Base-by-base conservation (phyloP, 2,113 vertebrate genomes). In the Rhizomys pruinosus region DNA sequence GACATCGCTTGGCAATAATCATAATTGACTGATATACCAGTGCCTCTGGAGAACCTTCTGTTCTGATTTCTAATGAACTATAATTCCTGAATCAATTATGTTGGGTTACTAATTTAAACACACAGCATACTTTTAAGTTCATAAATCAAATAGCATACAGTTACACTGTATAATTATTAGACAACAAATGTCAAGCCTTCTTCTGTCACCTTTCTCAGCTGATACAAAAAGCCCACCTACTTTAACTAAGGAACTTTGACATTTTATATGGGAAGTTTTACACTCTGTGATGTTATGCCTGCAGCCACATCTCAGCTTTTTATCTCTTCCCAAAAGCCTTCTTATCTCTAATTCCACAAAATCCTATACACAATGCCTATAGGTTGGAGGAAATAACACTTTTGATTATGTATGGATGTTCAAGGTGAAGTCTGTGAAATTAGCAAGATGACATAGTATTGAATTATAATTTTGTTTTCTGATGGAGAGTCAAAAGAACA, bases 91-190 rank as follows among this genome's bases (percentile, higher is more conserved):
- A 84, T 88, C 78, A 81, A 86, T 5, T n/a, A 39, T n/a, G 19
- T 90, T 78, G 32, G 39, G 57, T 82, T 91, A 86, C 73, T 78
- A 91, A 78, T n/a, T 91, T 27, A 86, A 66, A 88, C 10, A 84
- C 23, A 86, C 6, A 39, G 19, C 25, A 55, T 44, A 64, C 34
- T 37, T 87, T 11, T 8, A 77, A 69, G 15, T 73, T 94, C 34
- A 69, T 81, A 77, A 88, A 64, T 7, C 25, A 84, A 81, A 77
- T 10, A 82, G 34, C 10, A 55, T n/a, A n/a, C 4, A 19, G 29
- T 39, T 47, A 37, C 27, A 87, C 47, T 82, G 61, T 10, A 2
- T 57, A 61, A 63, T 52, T 72, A 13, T 17, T 68, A 34, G 32
- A 52, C 13, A 39, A 27, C 39, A 15, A 84, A 22, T 81, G 9